These are phyloP conservation scores for Stenoptilia bipunctidactyla DNA, from an alignment of 2,888 invertebrate genomes.

Conservation along the genomic window DNA sequence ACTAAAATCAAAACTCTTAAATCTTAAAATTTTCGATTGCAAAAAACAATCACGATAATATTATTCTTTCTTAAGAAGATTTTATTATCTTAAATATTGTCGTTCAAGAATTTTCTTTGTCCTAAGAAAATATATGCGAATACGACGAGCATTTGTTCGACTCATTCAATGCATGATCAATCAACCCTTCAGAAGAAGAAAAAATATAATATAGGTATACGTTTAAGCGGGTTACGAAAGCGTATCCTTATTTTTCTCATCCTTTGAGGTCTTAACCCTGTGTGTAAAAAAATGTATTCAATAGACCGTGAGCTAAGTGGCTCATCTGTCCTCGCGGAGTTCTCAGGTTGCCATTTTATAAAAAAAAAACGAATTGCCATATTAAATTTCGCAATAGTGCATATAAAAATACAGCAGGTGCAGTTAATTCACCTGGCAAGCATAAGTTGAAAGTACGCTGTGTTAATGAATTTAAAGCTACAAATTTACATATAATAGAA, in stretches of 20 bases:
- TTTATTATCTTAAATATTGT: constrained; percentile 4
- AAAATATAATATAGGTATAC: background rate
- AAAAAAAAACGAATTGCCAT: constrained; percentile 43
- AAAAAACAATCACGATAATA: too few species aligned
- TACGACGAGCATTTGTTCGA: background rate
- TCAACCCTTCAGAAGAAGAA: background rate
- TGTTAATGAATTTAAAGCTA: constrained; percentile 41
- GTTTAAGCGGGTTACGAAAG: constrained; percentile 18
- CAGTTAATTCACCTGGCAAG: constrained; percentile 48
- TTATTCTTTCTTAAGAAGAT: too few species aligned
- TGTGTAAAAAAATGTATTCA: constrained; percentile 24
- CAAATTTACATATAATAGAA: constrained; percentile 21
- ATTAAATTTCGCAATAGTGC: constrained; percentile 54
- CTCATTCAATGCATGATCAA: background rate
- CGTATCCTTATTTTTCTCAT: constrained; percentile 23
- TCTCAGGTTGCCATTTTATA: constrained; percentile 51
- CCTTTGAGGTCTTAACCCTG: constrained; percentile 20
- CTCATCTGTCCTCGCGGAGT: constrained; percentile 49
- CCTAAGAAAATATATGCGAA: too few species aligned
- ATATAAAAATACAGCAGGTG: constrained; percentile 54
- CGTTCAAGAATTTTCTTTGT: background rate
- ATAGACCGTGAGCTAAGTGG: constrained; percentile 51
- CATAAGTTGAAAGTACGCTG: constrained; percentile 46
- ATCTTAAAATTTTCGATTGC: too few species aligned
- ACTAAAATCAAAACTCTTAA: too few species aligned